Conservation (phyloP, 2,888 invertebrate genomes). For the Elmis aenea region DNA sequence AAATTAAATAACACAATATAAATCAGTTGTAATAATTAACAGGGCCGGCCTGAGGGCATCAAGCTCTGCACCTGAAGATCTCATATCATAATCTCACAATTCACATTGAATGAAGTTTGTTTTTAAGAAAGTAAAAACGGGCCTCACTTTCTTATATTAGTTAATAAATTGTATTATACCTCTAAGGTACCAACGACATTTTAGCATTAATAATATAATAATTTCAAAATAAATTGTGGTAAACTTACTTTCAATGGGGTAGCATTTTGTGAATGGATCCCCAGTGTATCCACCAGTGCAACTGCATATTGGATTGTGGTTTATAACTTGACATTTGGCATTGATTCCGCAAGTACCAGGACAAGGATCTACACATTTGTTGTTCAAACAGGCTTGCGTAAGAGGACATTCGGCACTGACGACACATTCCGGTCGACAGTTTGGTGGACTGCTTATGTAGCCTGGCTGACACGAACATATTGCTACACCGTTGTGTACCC, state of each 20-base stretch:
- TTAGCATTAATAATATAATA: no score
- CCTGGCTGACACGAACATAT: conserved; percentile 64
- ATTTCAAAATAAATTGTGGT: no score
- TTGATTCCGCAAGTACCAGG: conserved; percentile 63
- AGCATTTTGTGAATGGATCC: conserved; percentile 62
- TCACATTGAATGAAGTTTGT: no score
- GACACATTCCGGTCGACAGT: conserved; percentile 66
- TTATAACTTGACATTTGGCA: conserved; percentile 66
- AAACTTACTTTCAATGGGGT: conserved; percentile 52
- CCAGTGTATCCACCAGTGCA: conserved; percentile 59
- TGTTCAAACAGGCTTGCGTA: conserved; percentile 63
- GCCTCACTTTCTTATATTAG: no score
- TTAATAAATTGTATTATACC: no score
- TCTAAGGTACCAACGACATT: no score
- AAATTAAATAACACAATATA: no score
- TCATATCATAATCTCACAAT: no score
- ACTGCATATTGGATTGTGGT: conserved; percentile 68
- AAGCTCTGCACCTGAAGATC: no score
- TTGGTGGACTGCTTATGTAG: conserved; percentile 60
- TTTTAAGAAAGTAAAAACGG: no score
- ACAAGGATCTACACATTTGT: conserved; percentile 66
- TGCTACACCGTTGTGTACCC: conserved; percentile 59
- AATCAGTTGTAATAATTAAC: no score
- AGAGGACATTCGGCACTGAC: conserved; percentile 64
- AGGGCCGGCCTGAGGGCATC: no score